Evolutionary conservation across 2,797 vertebrate species (phyloP), one percentile per base, ranked within the genome.

Genomic region (Ctenosaura bakeri): DNA sequence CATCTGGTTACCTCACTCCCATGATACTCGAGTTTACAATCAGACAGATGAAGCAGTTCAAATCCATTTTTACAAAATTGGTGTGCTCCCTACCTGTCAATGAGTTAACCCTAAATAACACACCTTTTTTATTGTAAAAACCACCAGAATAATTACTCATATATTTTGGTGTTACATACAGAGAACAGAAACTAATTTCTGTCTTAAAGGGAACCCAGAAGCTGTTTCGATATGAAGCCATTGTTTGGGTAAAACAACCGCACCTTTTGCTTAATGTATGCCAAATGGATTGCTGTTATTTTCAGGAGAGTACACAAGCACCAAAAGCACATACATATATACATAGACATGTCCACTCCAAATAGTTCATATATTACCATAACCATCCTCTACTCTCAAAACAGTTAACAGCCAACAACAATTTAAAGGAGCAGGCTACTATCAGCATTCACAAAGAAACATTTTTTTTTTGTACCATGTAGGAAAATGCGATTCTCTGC

Each of bases 401-500:
- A 81, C 42, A 83, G 42, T 42, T 42, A 42, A 92, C 90, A 95
- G 88, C 90, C 92, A 91, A 88, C 64, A 86, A 89, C 1, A 0
- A 91, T 93, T 94, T 93, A 92, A 94, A 95, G 94, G 90, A 93
- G 92, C 86, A 82, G 88, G 89, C 82, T 94, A 91, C 94, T 96
- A 90, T 92, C 95, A 91, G 92, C 90, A 92, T 94, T 4, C n/a
- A n/a, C 52, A 54, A 4, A 54, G 52, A 54, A 6, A 54, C 6
- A 8, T 8, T 54, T 54, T 54, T 9, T 94, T 94, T 90, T 87
- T 85, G 90, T 85, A 83, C 64, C 77, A 83, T 90, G 71, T 2
- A 95, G 89, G 92, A 94, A 95, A 95, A 92, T 83, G 87, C 74
- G 92, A 96, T 95, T 94, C 94, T 94, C 92, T 95, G 93, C 94